Evolutionary conservation across 1,140 invertebrate genomes (phyloP), one percentile per base, ranked within the genome.

Genomic region (Bombus vancouverensis): DNA sequence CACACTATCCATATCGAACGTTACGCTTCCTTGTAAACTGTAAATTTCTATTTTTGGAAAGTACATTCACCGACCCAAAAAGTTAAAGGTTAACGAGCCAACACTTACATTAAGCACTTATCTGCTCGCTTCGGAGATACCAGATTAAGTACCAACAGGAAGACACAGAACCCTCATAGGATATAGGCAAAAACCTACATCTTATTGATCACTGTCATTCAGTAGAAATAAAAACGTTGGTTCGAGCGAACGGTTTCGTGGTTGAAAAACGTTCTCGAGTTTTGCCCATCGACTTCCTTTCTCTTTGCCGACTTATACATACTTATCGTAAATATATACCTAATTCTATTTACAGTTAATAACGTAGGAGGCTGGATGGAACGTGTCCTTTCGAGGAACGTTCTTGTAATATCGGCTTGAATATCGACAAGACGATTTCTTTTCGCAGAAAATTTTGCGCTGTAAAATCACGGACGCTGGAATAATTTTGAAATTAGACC

Each of bases 151-250:
- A 39, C 12, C 25, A 42, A n/a, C 39, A 72, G 39, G 6, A 22
- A 25, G 5, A 25, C 6, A 25, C 25, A 62, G 28, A 62, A 62
- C 28, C 59, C 28, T n/a, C 10, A 5, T 62, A 62, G 59, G 12
- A 62, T 62, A 62, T n/a, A 28, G 22, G 28, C 13, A 42, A 72
- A 72, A 72, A 72, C 28, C 13, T 4, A n/a, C 70, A 6, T n/a
- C 70, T 72, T 72, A 72, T 72, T n/a, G 70, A 72, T 72, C 70
- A 72, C 39, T 72, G 70, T 72, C 70, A 72, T 72, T 42, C 9
- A 22, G 3, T 42, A 0, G 34, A 72, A 71, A 72, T 42, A 42
- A 72, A 72, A 42, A 72, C 39, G 39, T 0, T 13, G 28, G 22
- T 39, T 68, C 18, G 66, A 37, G 68, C 70, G 13, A 42, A 28